Percentiles rank a stretch among this genome's conserved stretches.
phyloP scores from a whole-genome alignment of 2,797 vertebrate genomes.

The Varecia variegata region DNA sequence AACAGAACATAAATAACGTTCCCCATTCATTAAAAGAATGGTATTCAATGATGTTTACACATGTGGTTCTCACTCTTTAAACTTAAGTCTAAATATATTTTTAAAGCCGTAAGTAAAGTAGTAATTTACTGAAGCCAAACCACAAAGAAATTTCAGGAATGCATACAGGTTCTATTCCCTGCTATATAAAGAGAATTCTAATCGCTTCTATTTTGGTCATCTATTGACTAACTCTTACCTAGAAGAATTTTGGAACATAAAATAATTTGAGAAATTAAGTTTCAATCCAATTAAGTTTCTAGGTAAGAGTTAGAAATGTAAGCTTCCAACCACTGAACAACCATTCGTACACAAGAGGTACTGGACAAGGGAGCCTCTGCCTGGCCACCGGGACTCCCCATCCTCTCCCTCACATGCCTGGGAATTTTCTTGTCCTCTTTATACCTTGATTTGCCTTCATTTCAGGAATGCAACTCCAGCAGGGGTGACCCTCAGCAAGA shows the following conservation, averaged over 20 bases:
- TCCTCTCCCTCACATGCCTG: neutral
- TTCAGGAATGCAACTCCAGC: neutral
- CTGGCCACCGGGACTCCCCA: neutral
- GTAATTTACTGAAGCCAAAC: constrained; percentile 66
- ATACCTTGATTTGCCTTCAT: neutral
- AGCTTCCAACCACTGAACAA: neutral
- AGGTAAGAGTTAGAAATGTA: neutral
- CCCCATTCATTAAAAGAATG: constrained; percentile 61
- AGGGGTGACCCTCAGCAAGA: neutral
- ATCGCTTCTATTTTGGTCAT: constrained; percentile 65
- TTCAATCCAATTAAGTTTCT: constrained; percentile 30
- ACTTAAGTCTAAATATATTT: constrained; percentile 73
- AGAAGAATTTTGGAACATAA: constrained; percentile 35
- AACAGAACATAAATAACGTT: constrained; percentile 58
- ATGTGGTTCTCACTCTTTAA: constrained; percentile 69
- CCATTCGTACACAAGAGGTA: neutral
- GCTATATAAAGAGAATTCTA: constrained; percentile 67
- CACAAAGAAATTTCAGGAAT: constrained; percentile 73
- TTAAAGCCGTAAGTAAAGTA: constrained; percentile 68
- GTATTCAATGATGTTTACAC: constrained; percentile 70
- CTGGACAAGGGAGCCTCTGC: neutral
- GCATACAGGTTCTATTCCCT: constrained; percentile 65
- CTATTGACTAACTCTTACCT: constrained; percentile 61
- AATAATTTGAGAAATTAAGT: constrained; percentile 53
- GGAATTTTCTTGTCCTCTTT: neutral